Conservation (phyloP, 1,140 invertebrate species). For the Vollenhovia emeryi region DNA sequence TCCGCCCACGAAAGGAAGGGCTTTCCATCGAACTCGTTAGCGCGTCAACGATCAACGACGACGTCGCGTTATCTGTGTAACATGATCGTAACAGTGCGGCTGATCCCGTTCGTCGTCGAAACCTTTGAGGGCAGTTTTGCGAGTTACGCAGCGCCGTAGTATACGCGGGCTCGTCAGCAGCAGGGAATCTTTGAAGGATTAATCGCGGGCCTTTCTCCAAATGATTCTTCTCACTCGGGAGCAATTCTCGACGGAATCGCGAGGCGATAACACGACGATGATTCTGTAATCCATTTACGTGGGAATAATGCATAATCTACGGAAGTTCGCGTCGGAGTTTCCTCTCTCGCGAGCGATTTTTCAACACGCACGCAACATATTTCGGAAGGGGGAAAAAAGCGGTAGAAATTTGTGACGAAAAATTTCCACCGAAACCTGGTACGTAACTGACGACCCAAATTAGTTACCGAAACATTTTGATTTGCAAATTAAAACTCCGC, state of each 20-base stretch:
- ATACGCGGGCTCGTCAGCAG: background rate
- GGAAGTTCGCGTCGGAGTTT: background rate
- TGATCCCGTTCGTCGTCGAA: background rate
- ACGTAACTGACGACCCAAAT: background rate
- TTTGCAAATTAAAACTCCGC: conserved; percentile 2
- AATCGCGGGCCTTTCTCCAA: background rate
- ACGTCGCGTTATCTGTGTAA: conserved; percentile 30
- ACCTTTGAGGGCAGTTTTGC: background rate
- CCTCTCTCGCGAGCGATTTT: background rate
- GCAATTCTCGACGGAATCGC: background rate
- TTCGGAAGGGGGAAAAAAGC: background rate
- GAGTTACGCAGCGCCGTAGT: background rate
- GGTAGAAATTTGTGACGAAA: background rate
- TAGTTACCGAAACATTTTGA: background rate
- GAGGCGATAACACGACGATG: background rate
- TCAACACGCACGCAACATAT: background rate
- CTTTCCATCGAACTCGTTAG: conserved; percentile 52
- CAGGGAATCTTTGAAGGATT: background rate
- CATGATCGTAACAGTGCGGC: conserved; percentile 8
- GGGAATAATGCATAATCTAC: background rate
- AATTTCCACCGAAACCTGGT: background rate
- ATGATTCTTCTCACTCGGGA: background rate
- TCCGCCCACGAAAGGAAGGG: conserved; percentile 37
- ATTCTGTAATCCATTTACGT: background rate
- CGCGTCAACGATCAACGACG: background rate